These are phyloP conservation scores for Artibeus jamaicensis DNA, from an alignment of 2,797 vertebrate species.

Conservation along the genomic window DNA sequence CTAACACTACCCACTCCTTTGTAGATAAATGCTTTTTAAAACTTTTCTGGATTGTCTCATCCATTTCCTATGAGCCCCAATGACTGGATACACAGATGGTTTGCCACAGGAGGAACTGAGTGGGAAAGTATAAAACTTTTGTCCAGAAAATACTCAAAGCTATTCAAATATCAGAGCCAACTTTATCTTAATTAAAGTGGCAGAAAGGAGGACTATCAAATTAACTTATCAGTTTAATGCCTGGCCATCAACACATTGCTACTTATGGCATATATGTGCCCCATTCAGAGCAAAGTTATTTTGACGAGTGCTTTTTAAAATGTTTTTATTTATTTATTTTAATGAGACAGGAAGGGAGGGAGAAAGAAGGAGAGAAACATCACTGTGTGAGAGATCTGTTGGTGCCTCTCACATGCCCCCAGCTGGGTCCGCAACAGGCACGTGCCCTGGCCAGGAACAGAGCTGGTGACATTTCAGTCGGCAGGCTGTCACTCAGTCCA, in stretches of 20 bases:
- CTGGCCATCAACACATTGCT: not conserved
- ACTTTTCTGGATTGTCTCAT: not conserved
- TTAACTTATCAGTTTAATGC: not conserved
- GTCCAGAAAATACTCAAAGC: not conserved
- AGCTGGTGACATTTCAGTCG: no score
- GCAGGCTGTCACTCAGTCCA: no score
- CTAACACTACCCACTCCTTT: not conserved
- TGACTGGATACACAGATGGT: not conserved
- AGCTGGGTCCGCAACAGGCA: no score
- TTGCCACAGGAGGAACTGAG: not conserved
- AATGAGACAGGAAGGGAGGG: no score
- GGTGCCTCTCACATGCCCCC: no score
- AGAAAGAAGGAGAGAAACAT: no score
- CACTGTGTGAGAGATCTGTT: no score
- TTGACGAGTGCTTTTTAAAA: not conserved
- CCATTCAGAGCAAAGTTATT: not conserved
- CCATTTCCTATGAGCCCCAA: not conserved
- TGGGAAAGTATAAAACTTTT: not conserved
- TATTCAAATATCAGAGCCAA: not conserved
- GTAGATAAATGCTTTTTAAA: not conserved
- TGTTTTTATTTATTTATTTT: no score
- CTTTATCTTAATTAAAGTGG: not conserved
- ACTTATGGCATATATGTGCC: not conserved
- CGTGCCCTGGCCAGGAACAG: no score
- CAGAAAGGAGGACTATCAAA: not conserved